These are phyloP conservation scores for Callithrix jacchus DNA, from an alignment of 2,113 vertebrate species.

Conservation along the genomic window DNA sequence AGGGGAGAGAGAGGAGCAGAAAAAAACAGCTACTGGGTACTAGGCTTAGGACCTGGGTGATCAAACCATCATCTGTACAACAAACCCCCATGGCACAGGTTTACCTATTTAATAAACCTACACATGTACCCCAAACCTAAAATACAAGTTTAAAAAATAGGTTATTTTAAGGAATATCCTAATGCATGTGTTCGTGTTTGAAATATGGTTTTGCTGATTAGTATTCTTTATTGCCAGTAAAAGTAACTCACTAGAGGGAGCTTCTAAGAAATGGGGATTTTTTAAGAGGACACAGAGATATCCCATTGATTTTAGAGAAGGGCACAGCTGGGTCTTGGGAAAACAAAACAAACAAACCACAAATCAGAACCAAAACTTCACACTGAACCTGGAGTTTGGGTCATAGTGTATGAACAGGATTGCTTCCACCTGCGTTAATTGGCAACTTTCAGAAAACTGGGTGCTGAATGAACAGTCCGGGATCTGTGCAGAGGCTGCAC, in stretches of 20 bases:
- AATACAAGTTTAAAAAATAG: background rate
- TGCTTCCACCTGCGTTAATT: background rate
- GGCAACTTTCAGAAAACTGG: background rate
- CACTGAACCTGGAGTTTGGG: background rate
- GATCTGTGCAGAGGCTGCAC: background rate
- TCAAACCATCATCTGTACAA: no score
- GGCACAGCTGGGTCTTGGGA: background rate
- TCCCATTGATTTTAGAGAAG: background rate
- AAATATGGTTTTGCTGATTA: background rate
- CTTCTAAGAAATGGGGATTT: background rate
- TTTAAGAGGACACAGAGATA: background rate
- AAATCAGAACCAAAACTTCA: background rate
- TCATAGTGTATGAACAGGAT: no score
- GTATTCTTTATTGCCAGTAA: background rate
- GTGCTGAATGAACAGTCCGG: background rate
- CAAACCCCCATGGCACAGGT: no score
- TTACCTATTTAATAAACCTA: no score
- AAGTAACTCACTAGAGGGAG: background rate
- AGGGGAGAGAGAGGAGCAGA: no score
- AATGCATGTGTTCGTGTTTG: slow-evolving; percentile 15
- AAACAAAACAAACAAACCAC: background rate
- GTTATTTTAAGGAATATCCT: background rate
- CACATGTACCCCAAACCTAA: no score
- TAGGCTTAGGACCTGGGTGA: no score
- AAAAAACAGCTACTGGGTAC: no score